Evolutionary conservation across 2,888 invertebrate species (phyloP).

Genomic region (Keiferia lycopersicella): DNA sequence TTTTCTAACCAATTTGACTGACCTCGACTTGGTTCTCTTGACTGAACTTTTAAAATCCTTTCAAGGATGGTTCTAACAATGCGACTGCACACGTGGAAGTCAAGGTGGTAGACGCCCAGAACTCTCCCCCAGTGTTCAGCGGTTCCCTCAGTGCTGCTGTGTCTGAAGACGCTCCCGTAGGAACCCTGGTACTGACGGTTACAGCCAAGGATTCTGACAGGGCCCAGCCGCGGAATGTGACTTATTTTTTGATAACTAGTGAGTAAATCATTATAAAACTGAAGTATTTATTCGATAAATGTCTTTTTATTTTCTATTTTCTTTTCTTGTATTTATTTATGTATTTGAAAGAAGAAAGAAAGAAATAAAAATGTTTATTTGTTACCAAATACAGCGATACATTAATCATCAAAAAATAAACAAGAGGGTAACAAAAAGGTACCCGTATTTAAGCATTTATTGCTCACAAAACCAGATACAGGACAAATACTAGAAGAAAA

Average conservation of each 20-base stretch:
- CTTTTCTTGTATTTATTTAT: background rate
- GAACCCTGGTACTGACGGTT: constrained; percentile 88
- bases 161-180: constrained; percentile 91
- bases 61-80: constrained; percentile 89
- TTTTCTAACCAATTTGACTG: too few species aligned
- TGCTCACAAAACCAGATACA: too few species aligned
- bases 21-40: too few species aligned
- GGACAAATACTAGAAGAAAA: too few species aligned
- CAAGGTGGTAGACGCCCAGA: constrained; percentile 92
- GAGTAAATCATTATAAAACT: constrained; percentile 52
- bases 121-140: constrained; percentile 91
- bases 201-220: constrained; percentile 92
- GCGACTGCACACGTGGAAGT: constrained; percentile 88
- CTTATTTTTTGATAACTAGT: constrained; percentile 91
- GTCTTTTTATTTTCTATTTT: too few species aligned
- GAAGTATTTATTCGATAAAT: background rate
- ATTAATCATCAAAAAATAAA: too few species aligned
- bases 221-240: constrained; percentile 89
- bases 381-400: too few species aligned
- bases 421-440: too few species aligned
- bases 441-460: too few species aligned
- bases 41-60: too few species aligned
- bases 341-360: too few species aligned
- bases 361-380: too few species aligned
- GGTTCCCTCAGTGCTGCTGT: constrained; percentile 90